Evolutionary conservation across 2,797 vertebrate genomes (phyloP), one percentile per base, ranked within the genome.

Genomic region (Spinibarbus caldwelli): DNA sequence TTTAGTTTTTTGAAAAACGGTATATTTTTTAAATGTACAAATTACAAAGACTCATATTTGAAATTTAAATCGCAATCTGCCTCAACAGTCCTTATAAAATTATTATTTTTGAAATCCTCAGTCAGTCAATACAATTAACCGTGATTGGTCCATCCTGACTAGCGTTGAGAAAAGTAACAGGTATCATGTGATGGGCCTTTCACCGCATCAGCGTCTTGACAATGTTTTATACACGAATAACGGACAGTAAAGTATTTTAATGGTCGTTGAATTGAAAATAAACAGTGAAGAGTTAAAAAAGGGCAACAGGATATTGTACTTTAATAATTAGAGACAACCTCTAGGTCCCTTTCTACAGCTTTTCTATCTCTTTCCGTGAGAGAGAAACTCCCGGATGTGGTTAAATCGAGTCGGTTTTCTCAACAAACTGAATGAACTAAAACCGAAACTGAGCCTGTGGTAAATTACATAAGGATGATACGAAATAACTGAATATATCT

Each of bases 371-470:
- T 52, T 80, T 80, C 78, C 38, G 6, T 52, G 29, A 78, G 21
- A n/a, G 34, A 38, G 23, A 8, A 41, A 70, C 66, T 80, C 47
- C 47, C 80, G 49, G 79, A 68, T 68, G 78, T 52, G 45, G 64
- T 43, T 66, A 66, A 80, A 45, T 49, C 21, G 4, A 67, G n/a
- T 49, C 7, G 29, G 45, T n/a, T 77, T 80, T 6, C 5, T 52
- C 4, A 80, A 64, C 26, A 78, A 34, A 34, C 31, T 3, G 29
- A 14, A 23, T 3, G 29, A 14, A 23, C 1, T 29, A n/a, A 66
- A 66, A 79, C 26, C 26, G 29, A 66, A 79, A 79, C 41, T 66
- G 26, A 47, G 26, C 1, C 19, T 66, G 19, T 8, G 1, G 0
- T 6, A 47, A 47, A 36, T 49, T 23, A 14, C 29, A 49, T n/a